Percentiles rank a stretch among this genome's conserved stretches.
Conservation (phyloP, 2,888 invertebrate species). For the Meiosimyza decipiens region DNA sequence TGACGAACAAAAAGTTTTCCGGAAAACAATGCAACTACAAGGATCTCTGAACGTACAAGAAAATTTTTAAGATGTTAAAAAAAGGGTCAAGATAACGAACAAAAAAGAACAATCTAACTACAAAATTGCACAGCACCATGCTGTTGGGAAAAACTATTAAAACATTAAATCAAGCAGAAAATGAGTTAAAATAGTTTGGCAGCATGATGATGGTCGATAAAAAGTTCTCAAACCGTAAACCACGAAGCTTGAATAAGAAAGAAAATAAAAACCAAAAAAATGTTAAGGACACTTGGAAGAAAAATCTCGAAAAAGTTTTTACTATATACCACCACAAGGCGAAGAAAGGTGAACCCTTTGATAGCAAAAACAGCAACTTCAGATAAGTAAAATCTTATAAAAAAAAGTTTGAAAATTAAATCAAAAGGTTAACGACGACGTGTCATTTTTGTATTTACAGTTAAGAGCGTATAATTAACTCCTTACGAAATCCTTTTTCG, state of each 20-base stretch:
- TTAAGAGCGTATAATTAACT: conserved; percentile 23
- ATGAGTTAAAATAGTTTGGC: conserved; percentile 63
- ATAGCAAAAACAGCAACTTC: no score
- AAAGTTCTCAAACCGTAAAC: not conserved
- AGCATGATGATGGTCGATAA: conserved; percentile 4
- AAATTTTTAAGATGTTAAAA: conserved; percentile 34
- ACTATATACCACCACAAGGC: no score
- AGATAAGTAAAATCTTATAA: no score
- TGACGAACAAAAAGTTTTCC: no score
- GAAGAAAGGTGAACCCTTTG: no score
- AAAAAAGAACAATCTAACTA: conserved; percentile 13
- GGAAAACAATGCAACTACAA: conserved; percentile 43
- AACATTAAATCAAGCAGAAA: conserved; percentile 63
- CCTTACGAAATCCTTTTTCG: conserved; percentile 16
- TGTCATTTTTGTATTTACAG: conserved; percentile 23
- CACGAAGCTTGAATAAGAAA: conserved; percentile 15
- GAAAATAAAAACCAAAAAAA: not conserved
- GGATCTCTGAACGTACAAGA: conserved; percentile 43
- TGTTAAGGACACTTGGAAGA: not conserved
- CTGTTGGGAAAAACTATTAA: conserved; percentile 58
- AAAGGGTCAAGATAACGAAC: conserved; percentile 44
- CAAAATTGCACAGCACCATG: conserved; percentile 35
- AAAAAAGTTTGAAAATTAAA: not conserved
- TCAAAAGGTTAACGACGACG: not conserved
- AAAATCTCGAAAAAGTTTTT: not conserved